These are phyloP conservation scores for Xenops minutus DNA, from an alignment of 2,797 vertebrate genomes.

Conservation along the genomic window DNA sequence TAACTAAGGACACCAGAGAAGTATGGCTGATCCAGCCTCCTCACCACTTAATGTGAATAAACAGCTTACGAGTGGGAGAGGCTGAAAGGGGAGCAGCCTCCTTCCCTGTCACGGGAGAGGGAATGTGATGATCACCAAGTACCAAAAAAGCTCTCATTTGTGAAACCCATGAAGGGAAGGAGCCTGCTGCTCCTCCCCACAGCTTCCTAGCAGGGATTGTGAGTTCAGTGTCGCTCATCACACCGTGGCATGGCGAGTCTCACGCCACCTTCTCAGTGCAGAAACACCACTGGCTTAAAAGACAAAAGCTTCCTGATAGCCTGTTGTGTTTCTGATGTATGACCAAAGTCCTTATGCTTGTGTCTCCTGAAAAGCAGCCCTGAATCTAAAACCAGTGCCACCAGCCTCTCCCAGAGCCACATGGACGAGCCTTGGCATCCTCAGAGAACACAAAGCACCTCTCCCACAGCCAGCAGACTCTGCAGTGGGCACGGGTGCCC, in stretches of 20 bases:
- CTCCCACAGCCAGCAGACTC: rapidly evolving
- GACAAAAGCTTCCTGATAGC: neutral
- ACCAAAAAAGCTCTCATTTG: slow-evolving; percentile 52
- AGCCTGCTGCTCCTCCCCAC: slow-evolving; percentile 10
- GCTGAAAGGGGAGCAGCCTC: slow-evolving; percentile 59
- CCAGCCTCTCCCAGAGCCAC: neutral
- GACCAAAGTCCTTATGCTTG: neutral
- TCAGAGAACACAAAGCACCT: neutral
- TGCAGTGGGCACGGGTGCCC: rapidly evolving
- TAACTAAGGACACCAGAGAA: slow-evolving; percentile 33
- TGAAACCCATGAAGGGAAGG: slow-evolving; percentile 22
- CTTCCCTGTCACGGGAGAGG: slow-evolving; percentile 55
- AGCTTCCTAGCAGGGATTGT: neutral
- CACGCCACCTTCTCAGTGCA: neutral
- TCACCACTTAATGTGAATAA: slow-evolving; percentile 63
- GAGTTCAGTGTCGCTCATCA: neutral
- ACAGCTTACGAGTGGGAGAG: slow-evolving; percentile 60
- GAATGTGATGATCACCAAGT: slow-evolving; percentile 52
- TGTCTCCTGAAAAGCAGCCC: neutral
- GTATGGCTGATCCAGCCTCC: slow-evolving; percentile 38
- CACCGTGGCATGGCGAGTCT: neutral
- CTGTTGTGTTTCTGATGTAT: neutral
- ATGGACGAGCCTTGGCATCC: rapidly evolving
- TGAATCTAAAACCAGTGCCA: neutral
- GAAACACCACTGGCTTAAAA: neutral